Conservation (phyloP, 2,797 vertebrate genomes). For the Rhynchonycteris naso region DNA sequence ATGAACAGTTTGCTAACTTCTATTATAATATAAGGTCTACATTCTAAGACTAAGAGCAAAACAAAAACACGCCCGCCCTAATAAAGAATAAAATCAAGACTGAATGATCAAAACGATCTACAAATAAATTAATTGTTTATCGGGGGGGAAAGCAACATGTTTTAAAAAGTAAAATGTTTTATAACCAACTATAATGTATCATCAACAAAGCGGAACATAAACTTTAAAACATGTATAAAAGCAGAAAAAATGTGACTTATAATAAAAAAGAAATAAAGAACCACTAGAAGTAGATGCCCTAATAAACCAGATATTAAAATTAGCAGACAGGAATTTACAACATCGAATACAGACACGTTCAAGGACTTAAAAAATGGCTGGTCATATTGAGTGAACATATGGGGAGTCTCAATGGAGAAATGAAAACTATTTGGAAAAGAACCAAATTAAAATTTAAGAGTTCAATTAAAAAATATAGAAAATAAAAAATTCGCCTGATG, state of each 20-base stretch:
- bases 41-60: background rate
- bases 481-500: background rate
- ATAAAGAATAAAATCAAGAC: background rate
- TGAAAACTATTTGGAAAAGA: constrained; percentile 34
- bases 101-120: background rate
- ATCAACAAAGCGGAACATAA: background rate
- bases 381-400: constrained; percentile 63
- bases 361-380: constrained; percentile 11
- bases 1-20: background rate
- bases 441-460: constrained; percentile 31
- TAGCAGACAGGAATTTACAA: constrained; percentile 56
- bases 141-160: background rate
- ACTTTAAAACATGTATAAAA: background rate
- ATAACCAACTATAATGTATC: background rate
- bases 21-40: background rate
- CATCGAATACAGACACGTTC: constrained; percentile 44
- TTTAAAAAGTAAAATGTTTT: background rate
- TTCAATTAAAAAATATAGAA: background rate
- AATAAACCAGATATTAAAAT: constrained; percentile 64
- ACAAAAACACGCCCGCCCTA: background rate
- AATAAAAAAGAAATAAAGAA: background rate
- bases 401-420: constrained; percentile 52
- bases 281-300: constrained; percentile 22
- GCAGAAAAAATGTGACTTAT: background rate
- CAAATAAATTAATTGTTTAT: background rate